These are phyloP conservation scores for Lucinisca nassula DNA, from an alignment of 2,888 invertebrate species.

Conservation along the genomic window DNA sequence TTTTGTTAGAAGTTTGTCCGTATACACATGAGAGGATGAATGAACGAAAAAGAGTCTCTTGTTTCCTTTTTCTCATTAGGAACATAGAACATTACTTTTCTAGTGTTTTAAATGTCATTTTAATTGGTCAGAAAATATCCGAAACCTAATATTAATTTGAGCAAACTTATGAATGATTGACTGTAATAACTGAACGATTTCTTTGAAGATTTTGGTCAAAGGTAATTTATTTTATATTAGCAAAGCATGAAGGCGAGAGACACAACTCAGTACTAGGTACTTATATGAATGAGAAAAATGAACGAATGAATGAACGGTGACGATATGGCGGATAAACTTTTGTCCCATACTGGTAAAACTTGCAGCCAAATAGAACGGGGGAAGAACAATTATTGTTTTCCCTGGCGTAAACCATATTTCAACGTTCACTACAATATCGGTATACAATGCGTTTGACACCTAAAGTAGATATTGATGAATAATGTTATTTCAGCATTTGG, in stretches of 20 bases:
- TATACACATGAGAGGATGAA: too few relatives aligned
- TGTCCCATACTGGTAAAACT: background rate
- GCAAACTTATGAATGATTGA: background rate
- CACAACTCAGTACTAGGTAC: slow-evolving; percentile 17
- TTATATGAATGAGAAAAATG: background rate
- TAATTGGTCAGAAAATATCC: background rate
- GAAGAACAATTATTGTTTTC: background rate
- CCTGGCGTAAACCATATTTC: background rate
- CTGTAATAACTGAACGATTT: background rate
- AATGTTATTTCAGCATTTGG: background rate
- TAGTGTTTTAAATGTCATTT: slow-evolving; percentile 6
- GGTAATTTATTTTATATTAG: slow-evolving; percentile 24
- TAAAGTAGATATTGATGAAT: background rate
- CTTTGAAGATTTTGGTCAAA: slow-evolving; percentile 3
- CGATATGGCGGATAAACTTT: background rate
- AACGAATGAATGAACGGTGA: background rate
- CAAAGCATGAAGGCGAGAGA: background rate
- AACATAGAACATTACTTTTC: background rate
- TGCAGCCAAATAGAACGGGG: background rate
- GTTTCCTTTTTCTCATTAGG: too few relatives aligned
- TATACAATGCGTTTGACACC: background rate
- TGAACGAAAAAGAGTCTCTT: too few relatives aligned
- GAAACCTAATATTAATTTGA: background rate
- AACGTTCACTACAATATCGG: background rate
- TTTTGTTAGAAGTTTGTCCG: too few relatives aligned